Evolutionary conservation across 2,797 vertebrate species (phyloP).

Genomic region (Sebastes alutus): DNA sequence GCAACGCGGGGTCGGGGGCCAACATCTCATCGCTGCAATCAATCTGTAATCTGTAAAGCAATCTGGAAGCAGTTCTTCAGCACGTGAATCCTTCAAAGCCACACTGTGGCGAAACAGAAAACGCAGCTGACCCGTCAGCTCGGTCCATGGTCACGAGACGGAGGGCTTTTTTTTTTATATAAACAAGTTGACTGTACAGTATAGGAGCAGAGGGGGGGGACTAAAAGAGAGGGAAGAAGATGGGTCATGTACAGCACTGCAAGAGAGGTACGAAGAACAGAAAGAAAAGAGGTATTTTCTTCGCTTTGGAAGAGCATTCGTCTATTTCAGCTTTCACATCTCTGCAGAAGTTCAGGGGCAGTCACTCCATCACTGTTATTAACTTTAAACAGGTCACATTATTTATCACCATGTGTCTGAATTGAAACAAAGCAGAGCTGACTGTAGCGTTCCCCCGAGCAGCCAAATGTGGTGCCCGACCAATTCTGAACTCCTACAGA

Average conservation of each 20-base stretch:
- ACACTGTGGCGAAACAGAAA: slow-evolving; percentile 67
- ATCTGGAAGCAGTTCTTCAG: slow-evolving; percentile 22
- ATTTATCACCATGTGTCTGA: neutral
- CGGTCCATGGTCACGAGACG: slow-evolving; percentile 42
- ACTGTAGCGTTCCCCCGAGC: neutral
- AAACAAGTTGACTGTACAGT: slow-evolving; percentile 30
- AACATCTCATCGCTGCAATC: neutral
- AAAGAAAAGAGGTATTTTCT: neutral
- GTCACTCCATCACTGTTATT: neutral
- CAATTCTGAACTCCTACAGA: slow-evolving; percentile 16
- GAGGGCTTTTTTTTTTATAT: slow-evolving; percentile 26
- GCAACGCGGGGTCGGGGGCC: neutral
- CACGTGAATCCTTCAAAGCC: slow-evolving; percentile 44
- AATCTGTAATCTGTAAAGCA: neutral
- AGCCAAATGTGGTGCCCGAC: neutral
- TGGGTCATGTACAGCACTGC: slow-evolving; percentile 25
- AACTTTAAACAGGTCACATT: neutral
- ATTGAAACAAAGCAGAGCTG: neutral
- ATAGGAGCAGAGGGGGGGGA: slow-evolving; percentile 1
- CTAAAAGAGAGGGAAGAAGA: slow-evolving; percentile 19
- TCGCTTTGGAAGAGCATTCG: slow-evolving; percentile 6
- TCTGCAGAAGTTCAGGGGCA: slow-evolving; percentile 33
- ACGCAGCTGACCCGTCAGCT: slow-evolving; percentile 59
- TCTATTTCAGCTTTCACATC: slow-evolving; percentile 10
- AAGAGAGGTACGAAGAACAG: slow-evolving; percentile 1